These are phyloP conservation scores for Muscina levida DNA, from an alignment of 2,888 invertebrate species.

Conservation along the genomic window DNA sequence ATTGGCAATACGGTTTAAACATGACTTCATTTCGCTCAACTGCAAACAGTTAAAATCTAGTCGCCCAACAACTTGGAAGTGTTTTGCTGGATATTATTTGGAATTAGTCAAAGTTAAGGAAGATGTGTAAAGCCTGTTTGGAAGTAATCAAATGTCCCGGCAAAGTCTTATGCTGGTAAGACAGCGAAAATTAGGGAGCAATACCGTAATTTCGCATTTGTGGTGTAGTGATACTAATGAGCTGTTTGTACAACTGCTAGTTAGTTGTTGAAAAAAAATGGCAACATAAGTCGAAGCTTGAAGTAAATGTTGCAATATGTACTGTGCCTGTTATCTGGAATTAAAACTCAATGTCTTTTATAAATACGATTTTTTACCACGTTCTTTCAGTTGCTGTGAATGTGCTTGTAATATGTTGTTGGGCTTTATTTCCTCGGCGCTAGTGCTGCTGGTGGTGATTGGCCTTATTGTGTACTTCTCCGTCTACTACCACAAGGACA, in stretches of 20 bases:
- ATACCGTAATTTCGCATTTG: constrained; percentile 4
- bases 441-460: constrained; percentile 73
- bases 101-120: constrained; percentile 36
- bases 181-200: constrained; percentile 26
- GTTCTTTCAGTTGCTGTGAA: constrained; percentile 73
- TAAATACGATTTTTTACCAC: too few species aligned
- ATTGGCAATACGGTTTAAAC: constrained; percentile 3
- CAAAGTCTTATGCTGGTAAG: constrained; percentile 77
- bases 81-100: too few species aligned
- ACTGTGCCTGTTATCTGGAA: too few species aligned
- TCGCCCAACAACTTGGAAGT: neutral
- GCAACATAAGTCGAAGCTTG: too few species aligned
- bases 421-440: constrained; percentile 71
- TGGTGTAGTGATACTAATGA: neutral
- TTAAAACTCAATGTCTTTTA: too few species aligned
- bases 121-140: constrained; percentile 75
- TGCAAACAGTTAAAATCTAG: constrained; percentile 12
- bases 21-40: constrained; percentile 15
- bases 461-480: constrained; percentile 77
- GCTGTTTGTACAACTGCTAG: too few species aligned
- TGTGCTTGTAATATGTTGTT: constrained; percentile 75
- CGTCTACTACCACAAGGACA: constrained; percentile 73
- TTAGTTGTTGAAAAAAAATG: too few species aligned
- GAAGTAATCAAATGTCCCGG: constrained; percentile 77
- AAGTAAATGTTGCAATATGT: too few species aligned